A percentile compares a stretch with the other conserved stretches of the same genome.
These are phyloP conservation scores for Bellardia pandia DNA, from an alignment of 2,888 invertebrate species.

Conservation along the genomic window DNA sequence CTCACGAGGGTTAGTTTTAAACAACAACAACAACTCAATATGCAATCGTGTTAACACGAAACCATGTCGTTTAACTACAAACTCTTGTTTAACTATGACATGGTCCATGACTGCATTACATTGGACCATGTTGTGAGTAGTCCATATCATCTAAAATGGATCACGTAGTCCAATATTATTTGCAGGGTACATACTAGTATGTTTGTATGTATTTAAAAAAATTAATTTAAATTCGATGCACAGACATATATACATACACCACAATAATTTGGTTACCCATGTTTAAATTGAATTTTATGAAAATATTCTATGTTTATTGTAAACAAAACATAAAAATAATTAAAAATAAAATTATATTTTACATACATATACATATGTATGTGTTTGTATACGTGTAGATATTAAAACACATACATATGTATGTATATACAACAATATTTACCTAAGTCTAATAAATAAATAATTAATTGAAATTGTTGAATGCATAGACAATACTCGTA, in stretches of 20 bases:
- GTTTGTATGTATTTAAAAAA: too few relatives aligned
- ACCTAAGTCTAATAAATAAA: neutral
- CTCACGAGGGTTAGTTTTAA: too few relatives aligned
- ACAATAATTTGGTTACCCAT: neutral
- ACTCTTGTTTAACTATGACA: too few relatives aligned
- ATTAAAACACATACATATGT: neutral
- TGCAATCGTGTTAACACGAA: too few relatives aligned
- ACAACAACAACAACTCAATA: too few relatives aligned
- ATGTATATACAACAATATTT: neutral
- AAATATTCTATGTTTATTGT: neutral
- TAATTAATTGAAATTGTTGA: conserved; percentile 6
- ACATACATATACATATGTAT: neutral
- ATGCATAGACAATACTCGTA: neutral
- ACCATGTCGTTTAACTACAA: too few relatives aligned
- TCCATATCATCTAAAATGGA: too few relatives aligned
- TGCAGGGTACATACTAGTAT: too few relatives aligned
- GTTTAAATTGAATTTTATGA: conserved; percentile 9
- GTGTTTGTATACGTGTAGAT: neutral
- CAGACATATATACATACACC: neutral
- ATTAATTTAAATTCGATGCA: too few relatives aligned
- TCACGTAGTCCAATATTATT: too few relatives aligned
- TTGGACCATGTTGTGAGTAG: too few relatives aligned
- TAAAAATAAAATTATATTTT: neutral
- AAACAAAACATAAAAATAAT: conserved; percentile 12
- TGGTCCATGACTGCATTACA: too few relatives aligned